These are phyloP conservation scores for Rhimphoctona megacephalus DNA, from an alignment of 2,888 invertebrate species.

Conservation along the genomic window DNA sequence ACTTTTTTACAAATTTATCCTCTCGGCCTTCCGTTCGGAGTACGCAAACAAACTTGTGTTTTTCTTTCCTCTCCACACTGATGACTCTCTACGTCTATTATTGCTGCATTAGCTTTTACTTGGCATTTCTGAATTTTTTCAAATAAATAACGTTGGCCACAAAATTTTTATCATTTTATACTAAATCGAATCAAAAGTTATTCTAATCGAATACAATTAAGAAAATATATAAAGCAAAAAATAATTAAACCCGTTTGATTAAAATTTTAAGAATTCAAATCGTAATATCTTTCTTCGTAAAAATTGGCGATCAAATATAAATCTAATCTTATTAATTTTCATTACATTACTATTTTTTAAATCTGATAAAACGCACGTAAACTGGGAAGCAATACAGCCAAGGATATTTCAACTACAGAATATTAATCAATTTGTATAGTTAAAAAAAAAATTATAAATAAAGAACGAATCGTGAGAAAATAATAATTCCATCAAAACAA, in stretches of 20 bases:
- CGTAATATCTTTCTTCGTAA: too few relatives aligned
- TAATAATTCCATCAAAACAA: background rate
- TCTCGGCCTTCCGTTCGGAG: background rate
- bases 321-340: too few relatives aligned
- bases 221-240: too few relatives aligned
- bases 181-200: too few relatives aligned
- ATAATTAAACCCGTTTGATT: too few relatives aligned
- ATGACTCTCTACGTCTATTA: slow-evolving; percentile 23
- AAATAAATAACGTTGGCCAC: background rate
- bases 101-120: background rate
- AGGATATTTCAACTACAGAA: background rate
- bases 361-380: too few relatives aligned
- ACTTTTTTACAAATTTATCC: slow-evolving; percentile 11
- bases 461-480: background rate
- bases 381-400: too few relatives aligned
- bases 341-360: too few relatives aligned
- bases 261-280: too few relatives aligned
- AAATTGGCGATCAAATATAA: too few relatives aligned
- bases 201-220: too few relatives aligned
- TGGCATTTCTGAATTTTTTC: background rate
- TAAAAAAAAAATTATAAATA: background rate
- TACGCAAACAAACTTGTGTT: background rate
- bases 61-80: background rate
- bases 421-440: background rate
- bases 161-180: background rate